Base-by-base conservation (phyloP, 2,888 invertebrate species). In the Chrysolina americana region DNA sequence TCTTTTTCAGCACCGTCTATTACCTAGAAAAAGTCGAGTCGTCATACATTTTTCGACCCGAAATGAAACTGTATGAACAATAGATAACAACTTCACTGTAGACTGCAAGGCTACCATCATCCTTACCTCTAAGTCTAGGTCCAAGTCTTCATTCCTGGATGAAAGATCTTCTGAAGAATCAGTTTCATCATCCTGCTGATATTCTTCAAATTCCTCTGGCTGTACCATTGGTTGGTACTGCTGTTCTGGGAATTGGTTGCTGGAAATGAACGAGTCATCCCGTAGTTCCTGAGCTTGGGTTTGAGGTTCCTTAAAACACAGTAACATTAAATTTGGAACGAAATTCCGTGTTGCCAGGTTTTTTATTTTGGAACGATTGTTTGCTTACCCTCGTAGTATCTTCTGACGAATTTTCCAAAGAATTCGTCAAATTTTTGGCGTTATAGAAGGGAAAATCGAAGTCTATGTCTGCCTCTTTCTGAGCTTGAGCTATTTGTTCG, bases 401-500 rank as follows among this genome's bases (percentile, higher is more conserved):
- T 48, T 78, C 77, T 0, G 79, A 78, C 64, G 73, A 73, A 87
- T 86, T 91, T 84, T 91, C 89, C 80, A 90, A 87, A 81, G 87
- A 84, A 87, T 90, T 83, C 10, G 85, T 83, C 89, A 94, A 90
- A 84, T 92, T 92, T 87, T 94, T 94, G 74, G 94, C 92, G 85
- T 93, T 93, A 82, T 91, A 93, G 84, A 92, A 94, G 69, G 92
- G 90, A 86, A 92, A 94, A 82, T 91, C 90, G 63, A 87, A 85
- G 82, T 93, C 92, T 15, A 87, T 87, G 77, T 88, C 87, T 68
- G 89, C 89, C 70, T 89, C 89, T 80, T 90, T 89, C 82, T 90
- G 91, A 21, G 91, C 90, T 78, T 93, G 90, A 0, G 95, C 95
- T 85, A 94, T 93, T 80, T 94, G 93, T 86, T 97, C 96, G 0